Base-by-base conservation (phyloP, 2,113 vertebrate genomes). In the Oceanodroma tethys region DNA sequence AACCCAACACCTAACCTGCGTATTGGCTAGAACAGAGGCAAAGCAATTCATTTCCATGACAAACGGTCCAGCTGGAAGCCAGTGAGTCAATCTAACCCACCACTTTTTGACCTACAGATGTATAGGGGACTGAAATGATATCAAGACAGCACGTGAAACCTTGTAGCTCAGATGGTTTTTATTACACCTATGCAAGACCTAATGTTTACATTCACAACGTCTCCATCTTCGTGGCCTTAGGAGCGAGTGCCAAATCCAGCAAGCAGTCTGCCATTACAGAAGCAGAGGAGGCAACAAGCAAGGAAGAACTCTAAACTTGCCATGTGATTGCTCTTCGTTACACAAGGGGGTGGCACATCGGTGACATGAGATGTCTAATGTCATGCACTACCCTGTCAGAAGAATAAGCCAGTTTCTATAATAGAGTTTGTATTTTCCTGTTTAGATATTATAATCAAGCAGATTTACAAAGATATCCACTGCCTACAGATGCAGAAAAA, bases 301-400 rank as follows among this genome's bases (percentile, higher is more conserved):
- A 82, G 34, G 29, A 40, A 63, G 48, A 63, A 32, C 48, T 42
- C 45, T 14, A 23, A 92, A 68, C 17, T 58, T 63, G 50, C 59
- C 9, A 21, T 6, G 30, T 0, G 0, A 63, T 48, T 89, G 59
- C 23, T 73, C 8, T 27, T 68, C 23, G 10, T 59, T 73, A n/a
- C 20, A 43, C 1, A 1, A 7, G 6, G 17, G 29, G 7, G 6
- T 15, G 29, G 4, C 32, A 72, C 52, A 50, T 6, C 2, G 1
- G 32, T 38, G 40, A 16, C 32, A 13, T 34, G 11, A 66, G 29
- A 38, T 25, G 20, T 43, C 47, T 17, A 40, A 34, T 7, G 26
- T 53, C 75, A 81, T 16, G 16, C 27, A 27, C 23, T 45, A 36
- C 18, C 11, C 53, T 59, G 25, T 40, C 81, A 48, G 59, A 86